Evolutionary conservation across 2,113 vertebrate genomes (phyloP).

Genomic region (Alouatta palliata): DNA sequence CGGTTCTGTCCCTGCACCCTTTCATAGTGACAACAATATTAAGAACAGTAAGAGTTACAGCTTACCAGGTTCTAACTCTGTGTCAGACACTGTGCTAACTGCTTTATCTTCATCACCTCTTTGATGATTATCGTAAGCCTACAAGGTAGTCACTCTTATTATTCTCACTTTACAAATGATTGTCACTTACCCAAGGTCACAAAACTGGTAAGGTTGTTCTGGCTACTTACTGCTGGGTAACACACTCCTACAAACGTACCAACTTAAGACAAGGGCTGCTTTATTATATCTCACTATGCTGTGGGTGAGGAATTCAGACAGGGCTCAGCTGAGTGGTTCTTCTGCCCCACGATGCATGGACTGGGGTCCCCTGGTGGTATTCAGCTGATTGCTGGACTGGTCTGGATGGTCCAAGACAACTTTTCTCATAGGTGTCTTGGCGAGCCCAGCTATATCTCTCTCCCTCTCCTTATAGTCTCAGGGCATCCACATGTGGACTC

Average conservation of each 20-base stretch:
- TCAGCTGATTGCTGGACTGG: not conserved
- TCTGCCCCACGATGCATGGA: accelerated
- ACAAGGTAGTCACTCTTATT: not conserved
- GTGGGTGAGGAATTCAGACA: not conserved
- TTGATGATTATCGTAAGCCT: not conserved
- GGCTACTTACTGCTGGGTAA: not conserved
- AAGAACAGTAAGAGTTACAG: not conserved
- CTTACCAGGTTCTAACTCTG: not conserved
- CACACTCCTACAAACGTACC: not conserved
- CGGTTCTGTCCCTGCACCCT: not conserved
- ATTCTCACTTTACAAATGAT: not conserved
- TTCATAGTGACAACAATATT: not conserved
- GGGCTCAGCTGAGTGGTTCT: not conserved
- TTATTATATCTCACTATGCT: not conserved
- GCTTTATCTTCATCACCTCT: not conserved
- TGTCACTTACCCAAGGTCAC: not conserved
- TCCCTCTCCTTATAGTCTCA: not conserved
- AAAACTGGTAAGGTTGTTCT: not conserved
- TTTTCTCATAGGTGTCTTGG: not conserved
- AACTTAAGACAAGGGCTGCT: not conserved
- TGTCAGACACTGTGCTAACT: not conserved
- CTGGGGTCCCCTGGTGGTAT: not conserved
- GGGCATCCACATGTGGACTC: not conserved
- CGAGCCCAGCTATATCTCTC: not conserved
- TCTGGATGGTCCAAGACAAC: not conserved